These are phyloP conservation scores for Hylomyscus alleni DNA, from an alignment of 2,797 vertebrate genomes.

Conservation along the genomic window DNA sequence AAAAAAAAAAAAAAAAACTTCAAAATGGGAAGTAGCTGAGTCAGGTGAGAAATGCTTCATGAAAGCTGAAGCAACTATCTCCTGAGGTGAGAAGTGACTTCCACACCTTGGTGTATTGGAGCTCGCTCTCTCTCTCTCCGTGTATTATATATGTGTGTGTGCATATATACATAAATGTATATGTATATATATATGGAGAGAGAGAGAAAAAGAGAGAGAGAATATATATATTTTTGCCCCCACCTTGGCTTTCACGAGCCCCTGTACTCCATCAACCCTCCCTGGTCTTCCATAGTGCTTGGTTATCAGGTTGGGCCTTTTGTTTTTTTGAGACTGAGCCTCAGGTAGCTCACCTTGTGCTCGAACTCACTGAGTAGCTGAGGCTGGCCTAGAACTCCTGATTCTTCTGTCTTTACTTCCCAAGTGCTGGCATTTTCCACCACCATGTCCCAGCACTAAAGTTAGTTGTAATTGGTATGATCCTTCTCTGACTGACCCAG, in stretches of 20 bases:
- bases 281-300: background rate
- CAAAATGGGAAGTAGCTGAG: background rate
- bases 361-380: background rate
- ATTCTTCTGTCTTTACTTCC: background rate
- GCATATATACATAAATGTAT: no score
- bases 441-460: background rate
- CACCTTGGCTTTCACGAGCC: no score
- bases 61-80: background rate
- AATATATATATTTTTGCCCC: no score
- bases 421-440: no score
- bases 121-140: background rate
- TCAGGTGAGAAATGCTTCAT: background rate
- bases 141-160: no score
- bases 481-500: background rate
- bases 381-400: background rate
- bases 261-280: no score
- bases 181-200: no score
- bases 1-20: background rate
- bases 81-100: background rate
- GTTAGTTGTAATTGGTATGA: background rate
- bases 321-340: background rate
- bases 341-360: background rate
- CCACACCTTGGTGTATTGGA: background rate
- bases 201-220: no score
- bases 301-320: background rate